Conservation (phyloP, 2,888 invertebrate genomes). For the Drosophila villosipedis region DNA sequence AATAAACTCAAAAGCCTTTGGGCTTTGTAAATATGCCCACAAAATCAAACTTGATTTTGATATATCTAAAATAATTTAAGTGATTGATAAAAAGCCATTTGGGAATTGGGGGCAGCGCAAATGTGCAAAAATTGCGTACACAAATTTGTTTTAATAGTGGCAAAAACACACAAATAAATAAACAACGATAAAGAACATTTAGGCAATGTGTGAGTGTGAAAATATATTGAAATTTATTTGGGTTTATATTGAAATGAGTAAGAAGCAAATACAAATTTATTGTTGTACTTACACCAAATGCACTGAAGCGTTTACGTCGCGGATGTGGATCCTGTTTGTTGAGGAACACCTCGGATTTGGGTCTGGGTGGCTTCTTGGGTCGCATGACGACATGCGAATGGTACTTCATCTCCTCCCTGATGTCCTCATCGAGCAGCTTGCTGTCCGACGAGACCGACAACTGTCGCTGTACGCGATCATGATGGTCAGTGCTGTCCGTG, state of each 20-base stretch:
- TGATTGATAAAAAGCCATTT: slow-evolving; percentile 13
- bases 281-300: slow-evolving; percentile 93
- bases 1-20: neutral
- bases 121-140: neutral
- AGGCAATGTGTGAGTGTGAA: neutral
- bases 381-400: slow-evolving; percentile 92
- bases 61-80: neutral
- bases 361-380: slow-evolving; percentile 96
- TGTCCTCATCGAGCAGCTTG: slow-evolving; percentile 95
- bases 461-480: slow-evolving; percentile 94
- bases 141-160: neutral
- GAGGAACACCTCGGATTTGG: slow-evolving; percentile 97
- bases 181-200: slow-evolving; percentile 34
- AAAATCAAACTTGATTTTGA: neutral
- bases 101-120: neutral
- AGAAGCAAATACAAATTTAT: slow-evolving; percentile 3
- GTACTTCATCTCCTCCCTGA: slow-evolving; percentile 89
- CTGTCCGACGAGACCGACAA: slow-evolving; percentile 96
- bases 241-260: slow-evolving; percentile 5
- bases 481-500: slow-evolving; percentile 88
- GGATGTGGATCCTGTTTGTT: slow-evolving; percentile 90
- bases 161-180: slow-evolving; percentile 24
- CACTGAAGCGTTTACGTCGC: slow-evolving; percentile 96
- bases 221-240: slow-evolving; percentile 14
- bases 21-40: neutral